Evolutionary conservation across 30 jellyfish, hydroid and myxozoan species (phyloP), one percentile per base, ranked within the genome.

Genomic region (Clytia hemisphaerica): DNA sequence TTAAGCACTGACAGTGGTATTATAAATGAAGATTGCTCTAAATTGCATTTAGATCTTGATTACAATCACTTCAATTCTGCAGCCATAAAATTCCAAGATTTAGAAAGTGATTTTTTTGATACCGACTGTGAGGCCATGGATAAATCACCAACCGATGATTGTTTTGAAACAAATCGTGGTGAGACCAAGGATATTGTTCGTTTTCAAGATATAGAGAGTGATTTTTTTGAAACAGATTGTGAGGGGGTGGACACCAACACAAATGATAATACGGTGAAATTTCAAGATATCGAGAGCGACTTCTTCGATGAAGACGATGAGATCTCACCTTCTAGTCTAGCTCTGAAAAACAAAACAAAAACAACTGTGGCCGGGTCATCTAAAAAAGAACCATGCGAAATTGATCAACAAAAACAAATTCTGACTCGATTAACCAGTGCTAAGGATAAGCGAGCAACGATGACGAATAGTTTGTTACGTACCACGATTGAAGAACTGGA

Each of bases 401-500:
- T n/a, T n/a, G n/a, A n/a, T n/a, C n/a, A n/a, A n/a, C n/a, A n/a
- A n/a, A n/a, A n/a, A n/a, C n/a, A n/a, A n/a, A n/a, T n/a, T n/a
- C n/a, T n/a, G n/a, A n/a, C n/a, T n/a, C n/a, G n/a, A n/a, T n/a
- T n/a, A n/a, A n/a, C n/a, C n/a, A n/a, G n/a, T n/a, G n/a, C n/a
- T n/a, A n/a, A n/a, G n/a, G n/a, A n/a, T n/a, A n/a, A n/a, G n/a
- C n/a, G n/a, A n/a, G 67, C 63, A 14, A 26, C 59, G 2, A 40
- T 65, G 37, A 65, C 37, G 42, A 84, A 60, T 46, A 57, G 77
- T 25, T 31, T 84, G 50, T 62, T 84, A 30, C 65, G 95, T 26
- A 22, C 83, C 49, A 78, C 94, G 37, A 79, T 87, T 4, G 14
- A 61, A 26, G 96, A 87, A 60, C 63, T 87, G 27, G 96, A 87